Percentiles rank a stretch among this genome's conserved stretches.
phyloP scores from a whole-genome alignment of 2,797 vertebrate genomes.

The Coracias cyanogaster region DNA sequence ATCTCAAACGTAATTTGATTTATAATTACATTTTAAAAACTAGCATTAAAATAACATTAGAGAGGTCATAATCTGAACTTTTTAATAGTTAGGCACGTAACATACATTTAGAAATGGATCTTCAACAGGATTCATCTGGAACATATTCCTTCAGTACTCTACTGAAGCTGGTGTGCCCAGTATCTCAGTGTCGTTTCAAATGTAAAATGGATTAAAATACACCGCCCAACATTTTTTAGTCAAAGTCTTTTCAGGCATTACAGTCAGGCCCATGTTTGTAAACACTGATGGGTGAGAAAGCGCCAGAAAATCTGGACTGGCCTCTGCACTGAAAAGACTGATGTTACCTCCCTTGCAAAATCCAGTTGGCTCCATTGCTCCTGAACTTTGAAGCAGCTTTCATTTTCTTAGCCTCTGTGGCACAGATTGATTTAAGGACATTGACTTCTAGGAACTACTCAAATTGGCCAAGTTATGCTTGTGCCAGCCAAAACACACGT shows the following conservation, averaged over 20 bases:
- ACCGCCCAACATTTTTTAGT: background rate
- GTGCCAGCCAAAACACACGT: accelerated
- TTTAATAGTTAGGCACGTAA: constrained; percentile 50
- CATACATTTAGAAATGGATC: constrained; percentile 52
- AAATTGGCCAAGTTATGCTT: background rate
- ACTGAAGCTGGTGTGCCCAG: background rate
- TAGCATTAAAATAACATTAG: constrained; percentile 79
- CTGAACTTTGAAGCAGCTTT: background rate
- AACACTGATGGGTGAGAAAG: background rate
- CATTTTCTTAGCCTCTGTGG: background rate
- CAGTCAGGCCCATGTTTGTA: background rate
- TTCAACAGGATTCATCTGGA: constrained; percentile 61
- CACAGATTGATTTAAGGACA: background rate
- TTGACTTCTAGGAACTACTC: background rate
- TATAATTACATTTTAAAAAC: constrained; percentile 83
- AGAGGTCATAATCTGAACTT: constrained; percentile 75
- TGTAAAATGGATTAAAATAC: background rate
- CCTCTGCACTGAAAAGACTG: background rate
- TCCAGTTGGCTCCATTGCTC: background rate
- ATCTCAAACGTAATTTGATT: constrained; percentile 80
- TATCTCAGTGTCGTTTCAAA: background rate
- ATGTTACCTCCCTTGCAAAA: background rate
- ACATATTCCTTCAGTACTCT: background rate
- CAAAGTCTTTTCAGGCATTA: background rate
- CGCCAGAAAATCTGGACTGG: background rate